These are phyloP conservation scores for Parambassis ranga DNA, from an alignment of 2,797 vertebrate species.

Conservation along the genomic window DNA sequence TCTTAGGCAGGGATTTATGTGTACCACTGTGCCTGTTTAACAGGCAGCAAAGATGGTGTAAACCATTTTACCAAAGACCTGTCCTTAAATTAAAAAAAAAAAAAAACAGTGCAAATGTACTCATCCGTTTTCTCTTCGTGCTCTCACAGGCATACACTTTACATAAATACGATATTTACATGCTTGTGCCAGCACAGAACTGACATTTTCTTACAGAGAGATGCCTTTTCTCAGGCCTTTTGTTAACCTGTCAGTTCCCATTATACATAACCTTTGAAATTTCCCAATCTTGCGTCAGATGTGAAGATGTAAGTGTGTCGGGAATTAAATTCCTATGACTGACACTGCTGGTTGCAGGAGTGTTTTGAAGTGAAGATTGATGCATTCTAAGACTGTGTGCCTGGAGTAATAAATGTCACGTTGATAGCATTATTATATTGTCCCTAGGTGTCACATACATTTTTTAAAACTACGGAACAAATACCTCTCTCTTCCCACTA, in stretches of 20 bases:
- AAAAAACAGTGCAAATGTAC: not conserved
- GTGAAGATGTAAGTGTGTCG: constrained; percentile 3
- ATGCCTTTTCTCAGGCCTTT: constrained; percentile 10
- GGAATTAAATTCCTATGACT: constrained; percentile 9
- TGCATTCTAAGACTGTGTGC: constrained; percentile 14
- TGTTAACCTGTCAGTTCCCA: constrained; percentile 17
- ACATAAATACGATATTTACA: not conserved
- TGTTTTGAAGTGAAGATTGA: constrained; percentile 1
- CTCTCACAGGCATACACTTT: not conserved
- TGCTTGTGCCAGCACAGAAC: not conserved
- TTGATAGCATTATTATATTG: constrained; percentile 25
- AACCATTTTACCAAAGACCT: constrained; percentile 15
- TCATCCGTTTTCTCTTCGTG: not conserved
- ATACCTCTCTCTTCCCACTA: not conserved
- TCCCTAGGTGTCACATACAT: constrained; percentile 5
- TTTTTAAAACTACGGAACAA: not conserved
- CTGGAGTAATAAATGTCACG: constrained; percentile 35
- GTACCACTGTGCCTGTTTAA: not conserved
- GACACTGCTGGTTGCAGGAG: not conserved
- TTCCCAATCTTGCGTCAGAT: not conserved
- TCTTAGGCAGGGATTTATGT: constrained; percentile 9
- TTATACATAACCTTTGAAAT: constrained; percentile 28
- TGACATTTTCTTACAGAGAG: constrained; percentile 19
- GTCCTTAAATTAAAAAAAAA: not conserved
- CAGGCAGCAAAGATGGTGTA: constrained; percentile 13